Conservation (phyloP, 1,140 invertebrate genomes). For the Eumaeus atala region DNA sequence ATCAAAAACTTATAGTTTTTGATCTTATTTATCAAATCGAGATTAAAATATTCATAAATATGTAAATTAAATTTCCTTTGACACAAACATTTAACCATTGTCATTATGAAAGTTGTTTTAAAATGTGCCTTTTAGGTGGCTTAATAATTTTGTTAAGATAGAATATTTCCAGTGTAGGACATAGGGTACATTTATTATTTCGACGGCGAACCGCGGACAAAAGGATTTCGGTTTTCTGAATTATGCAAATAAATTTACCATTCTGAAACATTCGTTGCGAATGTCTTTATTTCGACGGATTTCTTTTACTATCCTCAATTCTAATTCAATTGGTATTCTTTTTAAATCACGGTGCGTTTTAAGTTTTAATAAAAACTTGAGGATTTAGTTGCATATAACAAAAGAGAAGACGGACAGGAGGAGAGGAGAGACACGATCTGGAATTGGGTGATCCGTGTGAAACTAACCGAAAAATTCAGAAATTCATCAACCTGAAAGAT, state of each 20-base stretch:
- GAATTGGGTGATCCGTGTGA: too few relatives aligned
- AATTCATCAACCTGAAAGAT: too few relatives aligned
- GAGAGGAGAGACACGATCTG: too few relatives aligned
- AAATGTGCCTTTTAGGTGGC: slow-evolving; percentile 15
- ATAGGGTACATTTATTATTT: slow-evolving; percentile 71
- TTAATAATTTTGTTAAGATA: slow-evolving; percentile 61
- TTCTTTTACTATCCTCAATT: slow-evolving; percentile 60
- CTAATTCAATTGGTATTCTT: slow-evolving; percentile 54
- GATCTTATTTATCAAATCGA: too few relatives aligned
- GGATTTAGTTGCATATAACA: too few relatives aligned
- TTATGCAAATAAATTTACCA: slow-evolving; percentile 71
- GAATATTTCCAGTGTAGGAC: slow-evolving; percentile 55
- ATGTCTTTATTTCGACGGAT: slow-evolving; percentile 68
- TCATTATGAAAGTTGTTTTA: slow-evolving; percentile 9
- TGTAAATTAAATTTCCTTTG: slow-evolving; percentile 19
- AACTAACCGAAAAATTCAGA: too few relatives aligned
- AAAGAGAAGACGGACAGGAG: too few relatives aligned
- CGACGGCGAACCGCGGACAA: slow-evolving; percentile 56
- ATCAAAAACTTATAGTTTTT: too few relatives aligned
- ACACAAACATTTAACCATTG: slow-evolving; percentile 19
- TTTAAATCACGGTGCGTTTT: slow-evolving; percentile 17
- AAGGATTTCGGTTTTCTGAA: slow-evolving; percentile 66
- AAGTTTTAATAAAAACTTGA: too few relatives aligned
- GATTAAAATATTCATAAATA: slow-evolving; percentile 9
- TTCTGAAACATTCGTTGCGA: slow-evolving; percentile 71